These are phyloP conservation scores for Xanthorhoe spadicearia DNA, from an alignment of 2,888 invertebrate genomes.

Conservation along the genomic window DNA sequence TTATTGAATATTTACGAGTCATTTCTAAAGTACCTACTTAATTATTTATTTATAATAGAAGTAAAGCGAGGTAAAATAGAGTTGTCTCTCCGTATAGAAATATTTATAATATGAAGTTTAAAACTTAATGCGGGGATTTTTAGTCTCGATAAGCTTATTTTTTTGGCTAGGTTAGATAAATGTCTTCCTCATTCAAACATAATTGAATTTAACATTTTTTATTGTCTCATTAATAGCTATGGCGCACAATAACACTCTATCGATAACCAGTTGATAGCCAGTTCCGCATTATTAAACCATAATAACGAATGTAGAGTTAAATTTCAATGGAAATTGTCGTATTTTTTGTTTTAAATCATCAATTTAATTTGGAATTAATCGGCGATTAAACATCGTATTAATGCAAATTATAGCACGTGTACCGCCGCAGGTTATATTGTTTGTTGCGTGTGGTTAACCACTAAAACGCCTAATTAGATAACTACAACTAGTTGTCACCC, in stretches of 20 bases:
- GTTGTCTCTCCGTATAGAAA: no score
- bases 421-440: slow-evolving; percentile 5
- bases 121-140: background rate
- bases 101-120: background rate
- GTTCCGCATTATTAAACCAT: slow-evolving; percentile 18
- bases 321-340: background rate
- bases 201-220: slow-evolving; percentile 27
- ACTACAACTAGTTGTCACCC: background rate
- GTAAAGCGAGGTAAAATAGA: no score
- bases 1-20: no score
- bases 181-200: slow-evolving; percentile 35
- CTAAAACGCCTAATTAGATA: slow-evolving; percentile 7
- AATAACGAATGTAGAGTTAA: background rate
- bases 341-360: background rate
- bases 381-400: slow-evolving; percentile 7
- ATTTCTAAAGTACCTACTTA: no score
- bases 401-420: slow-evolving; percentile 16
- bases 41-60: no score
- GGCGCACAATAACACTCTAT: slow-evolving; percentile 16
- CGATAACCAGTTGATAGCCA: slow-evolving; percentile 12
- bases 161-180: slow-evolving; percentile 14
- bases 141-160: background rate
- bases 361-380: slow-evolving; percentile 9
- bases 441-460: slow-evolving; percentile 8
- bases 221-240: slow-evolving; percentile 26